A percentile compares a stretch with the other conserved stretches of the same genome.
These are phyloP conservation scores for Sclerurus mexicanus DNA, from an alignment of 2,113 vertebrate genomes.

Conservation along the genomic window DNA sequence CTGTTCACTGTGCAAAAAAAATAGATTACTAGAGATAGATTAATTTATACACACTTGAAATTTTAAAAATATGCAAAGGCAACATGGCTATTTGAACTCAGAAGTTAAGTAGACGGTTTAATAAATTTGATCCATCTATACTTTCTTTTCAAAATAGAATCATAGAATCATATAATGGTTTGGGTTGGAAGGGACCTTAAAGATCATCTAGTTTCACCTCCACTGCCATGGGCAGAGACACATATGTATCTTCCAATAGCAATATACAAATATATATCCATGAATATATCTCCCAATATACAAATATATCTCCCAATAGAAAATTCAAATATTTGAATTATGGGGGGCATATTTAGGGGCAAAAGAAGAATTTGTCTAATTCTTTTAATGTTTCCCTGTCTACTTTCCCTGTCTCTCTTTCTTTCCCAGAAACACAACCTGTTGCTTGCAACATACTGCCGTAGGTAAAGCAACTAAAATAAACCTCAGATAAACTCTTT, in stretches of 20 bases:
- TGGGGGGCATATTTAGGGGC: background rate
- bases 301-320: background rate
- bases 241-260: rapidly evolving
- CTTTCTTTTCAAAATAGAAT: background rate
- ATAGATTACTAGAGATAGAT: background rate
- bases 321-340: background rate
- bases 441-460: background rate
- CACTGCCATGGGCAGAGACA: background rate
- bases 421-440: background rate
- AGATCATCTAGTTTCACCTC: background rate
- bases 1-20: background rate
- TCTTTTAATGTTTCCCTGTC: background rate
- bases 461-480: background rate
- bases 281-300: background rate
- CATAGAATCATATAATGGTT: background rate
- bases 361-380: background rate
- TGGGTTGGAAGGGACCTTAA: background rate
- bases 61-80: background rate
- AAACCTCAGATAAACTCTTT: background rate
- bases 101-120: background rate
- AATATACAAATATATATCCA: background rate
- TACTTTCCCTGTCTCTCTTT: background rate
- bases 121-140: background rate
- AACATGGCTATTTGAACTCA: background rate
- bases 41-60: background rate